These are phyloP conservation scores for Neoarius graeffei DNA, from an alignment of 2,113 vertebrate genomes.

Conservation along the genomic window DNA sequence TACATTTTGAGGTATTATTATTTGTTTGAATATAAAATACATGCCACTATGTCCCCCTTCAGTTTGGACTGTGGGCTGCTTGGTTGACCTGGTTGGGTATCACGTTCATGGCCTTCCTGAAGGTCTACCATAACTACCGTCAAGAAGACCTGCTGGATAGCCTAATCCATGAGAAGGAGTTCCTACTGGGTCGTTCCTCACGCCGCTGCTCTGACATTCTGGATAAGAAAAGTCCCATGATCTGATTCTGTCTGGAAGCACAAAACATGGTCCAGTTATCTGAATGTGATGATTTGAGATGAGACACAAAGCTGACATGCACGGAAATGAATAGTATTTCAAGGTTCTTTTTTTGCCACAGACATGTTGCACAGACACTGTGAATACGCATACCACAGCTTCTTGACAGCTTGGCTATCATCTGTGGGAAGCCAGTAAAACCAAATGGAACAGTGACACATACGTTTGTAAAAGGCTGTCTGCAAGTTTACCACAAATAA, in stretches of 20 bases:
- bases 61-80: conserved; percentile 96
- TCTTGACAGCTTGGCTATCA: not conserved
- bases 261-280: not conserved
- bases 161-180: conserved; percentile 94
- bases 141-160: conserved; percentile 93
- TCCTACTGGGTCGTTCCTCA: conserved; percentile 84
- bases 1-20: not conserved
- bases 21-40: conserved; percentile 2
- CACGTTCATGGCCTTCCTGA: conserved; percentile 89
- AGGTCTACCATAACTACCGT: conserved; percentile 92
- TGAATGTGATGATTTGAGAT: conserved; percentile 11
- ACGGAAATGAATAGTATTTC: conserved; percentile 31
- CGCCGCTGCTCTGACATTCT: conserved; percentile 72
- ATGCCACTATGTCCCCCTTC: conserved; percentile 23
- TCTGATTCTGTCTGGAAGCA: conserved; percentile 64
- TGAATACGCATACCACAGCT: not conserved
- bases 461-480: not conserved
- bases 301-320: conserved; percentile 16
- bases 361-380: no score
- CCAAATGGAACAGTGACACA: not conserved
- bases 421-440: not conserved
- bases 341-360: conserved; percentile 19
- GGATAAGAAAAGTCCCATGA: conserved; percentile 84
- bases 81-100: conserved; percentile 95
- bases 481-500: not conserved